Percentiles rank a stretch among this genome's conserved stretches.
These are phyloP conservation scores for Morus bassanus DNA, from an alignment of 2,797 vertebrate genomes.

Conservation along the genomic window DNA sequence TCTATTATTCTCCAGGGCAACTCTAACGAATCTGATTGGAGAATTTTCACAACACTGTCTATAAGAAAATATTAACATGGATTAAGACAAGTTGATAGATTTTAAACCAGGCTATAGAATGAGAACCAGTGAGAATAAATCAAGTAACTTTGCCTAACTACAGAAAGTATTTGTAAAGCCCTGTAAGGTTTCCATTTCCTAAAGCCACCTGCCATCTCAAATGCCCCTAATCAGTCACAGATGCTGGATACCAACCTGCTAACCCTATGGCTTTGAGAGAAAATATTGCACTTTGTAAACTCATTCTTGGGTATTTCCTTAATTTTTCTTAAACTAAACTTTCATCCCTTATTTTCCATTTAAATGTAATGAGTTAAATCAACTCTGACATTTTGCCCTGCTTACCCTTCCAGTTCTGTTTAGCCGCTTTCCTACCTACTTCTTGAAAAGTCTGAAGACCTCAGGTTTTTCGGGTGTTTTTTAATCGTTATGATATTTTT, in stretches of 20 bases:
- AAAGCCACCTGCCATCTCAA: conserved; percentile 80
- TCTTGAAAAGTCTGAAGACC: conserved; percentile 74
- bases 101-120: conserved; percentile 54
- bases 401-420: conserved; percentile 70
- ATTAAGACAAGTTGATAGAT: conserved; percentile 66
- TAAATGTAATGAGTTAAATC: conserved; percentile 77
- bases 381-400: conserved; percentile 71
- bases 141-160: conserved; percentile 66
- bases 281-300: conserved; percentile 79
- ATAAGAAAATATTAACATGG: conserved; percentile 65
- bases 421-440: conserved; percentile 81
- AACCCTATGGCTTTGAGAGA: conserved; percentile 81
- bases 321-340: conserved; percentile 84
- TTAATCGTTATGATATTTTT: conserved; percentile 67
- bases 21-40: conserved; percentile 26
- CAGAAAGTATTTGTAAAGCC: conserved; percentile 76
- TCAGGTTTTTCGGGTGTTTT: conserved; percentile 48
- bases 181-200: conserved; percentile 71
- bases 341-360: conserved; percentile 76
- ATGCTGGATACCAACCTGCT: conserved; percentile 86
- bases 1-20: conserved; percentile 55
- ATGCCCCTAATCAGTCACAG: conserved; percentile 88
- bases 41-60: conserved; percentile 48
- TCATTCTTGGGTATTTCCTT: conserved; percentile 85
- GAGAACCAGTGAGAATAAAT: conserved; percentile 60